Evolutionary conservation across 37 sponge, comb jelly and placozoan genomes (phyloP), one percentile per base, ranked within the genome.

Genomic region (Beroe forskalii): DNA sequence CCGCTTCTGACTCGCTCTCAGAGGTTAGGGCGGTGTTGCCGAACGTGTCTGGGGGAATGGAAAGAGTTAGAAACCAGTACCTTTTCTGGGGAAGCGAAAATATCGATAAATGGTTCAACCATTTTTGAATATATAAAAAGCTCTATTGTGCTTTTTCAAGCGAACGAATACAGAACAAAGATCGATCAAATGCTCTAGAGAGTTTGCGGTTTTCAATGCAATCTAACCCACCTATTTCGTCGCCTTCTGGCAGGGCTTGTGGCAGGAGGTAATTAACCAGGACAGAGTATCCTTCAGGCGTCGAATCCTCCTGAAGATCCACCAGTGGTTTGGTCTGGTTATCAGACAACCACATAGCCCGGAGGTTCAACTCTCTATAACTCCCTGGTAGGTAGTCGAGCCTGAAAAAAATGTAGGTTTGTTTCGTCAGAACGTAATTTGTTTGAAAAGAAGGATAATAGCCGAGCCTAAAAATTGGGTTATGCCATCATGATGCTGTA

Each of bases 291-390:
- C 86, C 86, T 1, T 80, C 86, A 3, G 86, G 55, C 14, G 30
- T 44, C 14, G 55, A 42, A 80, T 80, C 86, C 24, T 80, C 48
- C 48, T 80, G 86, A 2, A 80, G 55, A 23, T 80, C 86, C 1
- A 80, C 86, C 40, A 80, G 40, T 1, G 86, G 55, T 44, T 80
- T 80, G 55, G 38, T 80, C 30, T 80, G 86, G 86, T 80, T 80
- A 23, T 80, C 86, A 42, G 86, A 80, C 27, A 80, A 43, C 86
- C 86, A 80, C 86, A 80, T 41, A 0, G 86, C 86, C 25, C 55
- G 28, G 27, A 80, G 30, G 30, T 80, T 80, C 86, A 80, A 37
- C 1, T 80, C 55, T 44, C 86, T 40, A 48, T 80, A 80, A 20
- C 40, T 38, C 17, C 86, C 86, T 20, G 86, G 86, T 25, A 80